Base-by-base conservation (phyloP, 2,888 invertebrate genomes). In the Anarsia innoxiella region DNA sequence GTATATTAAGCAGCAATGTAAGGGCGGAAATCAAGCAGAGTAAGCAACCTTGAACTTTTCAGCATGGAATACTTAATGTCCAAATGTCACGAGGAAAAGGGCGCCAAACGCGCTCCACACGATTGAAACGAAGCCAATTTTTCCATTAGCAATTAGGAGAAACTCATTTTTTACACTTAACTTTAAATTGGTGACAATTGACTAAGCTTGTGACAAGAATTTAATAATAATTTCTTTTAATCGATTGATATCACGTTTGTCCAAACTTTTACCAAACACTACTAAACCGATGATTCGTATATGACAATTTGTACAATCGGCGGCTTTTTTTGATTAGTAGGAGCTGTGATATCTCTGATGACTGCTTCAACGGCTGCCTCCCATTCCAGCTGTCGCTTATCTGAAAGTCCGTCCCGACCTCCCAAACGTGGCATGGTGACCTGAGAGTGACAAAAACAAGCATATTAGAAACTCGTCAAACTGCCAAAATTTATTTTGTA, bases 231-330 rank as follows among this genome's bases (percentile, higher is more conserved):
- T n/a, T n/a, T n/a, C n/a, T n/a, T n/a, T n/a, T n/a, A n/a, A n/a
- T n/a, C n/a, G n/a, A n/a, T n/a, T n/a, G n/a, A n/a, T n/a, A n/a
- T 26, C 2, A n/a, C 26, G 10, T n/a, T 15, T 6, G 14, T 31
- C n/a, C n/a, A n/a, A n/a, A n/a, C 16, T 6, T 31, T 15, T 31
- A 11, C 3, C 10, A 1, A 31, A 31, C 2, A n/a, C 16, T 12
- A 23, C 48, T 77, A 94, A 32, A 95, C 94, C n/a, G 94, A 94
- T 38, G 94, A 93, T 71, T 95, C 94, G 72, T 95, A 95, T 62
- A 94, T 91, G 52, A 94, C 91, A 48, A 94, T 93, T 82, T 94
- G 93, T 26, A 94, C 87, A 19, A 93, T 85, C 1, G 88, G 88
- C n/a, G 87, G 87, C 44, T 79, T 86, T 23, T 80, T 58, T 33